Evolutionary conservation across 1,140 invertebrate species (phyloP), one percentile per base, ranked within the genome.

Genomic region (Propsilocerus akamusi): DNA sequence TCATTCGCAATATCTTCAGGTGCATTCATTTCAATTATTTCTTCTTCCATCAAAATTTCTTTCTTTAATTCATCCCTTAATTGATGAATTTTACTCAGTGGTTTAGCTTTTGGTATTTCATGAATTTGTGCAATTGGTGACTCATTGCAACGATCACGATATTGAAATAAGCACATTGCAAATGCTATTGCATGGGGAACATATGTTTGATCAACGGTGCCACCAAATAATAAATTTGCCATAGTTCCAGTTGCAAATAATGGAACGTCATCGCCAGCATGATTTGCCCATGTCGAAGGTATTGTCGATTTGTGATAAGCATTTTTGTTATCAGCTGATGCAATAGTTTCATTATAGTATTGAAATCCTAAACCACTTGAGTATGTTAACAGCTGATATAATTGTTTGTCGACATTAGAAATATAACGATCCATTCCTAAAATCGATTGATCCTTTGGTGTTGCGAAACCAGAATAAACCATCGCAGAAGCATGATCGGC

Each of bases 241-340:
- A 77, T 76, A 2, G 87, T 85, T 55, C 88, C 86, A 52, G 78
- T 72, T 12, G 88, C 84, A 58, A 86, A 90, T 12, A 90, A 78
- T 0, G 85, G 81, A 1, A 94, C 89, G 63, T 93, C 89, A 66
- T 93, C 88, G 6, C 85, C 89, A 0, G 86, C 87, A 58, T 93
- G 89, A 0, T 86, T 89, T 37, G 65, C 57, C 14, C 62, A 63
- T 17, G 59, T 58, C 8, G 59, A 48, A 0, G 58, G 53, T 11
- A 63, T 41, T 2, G 60, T 54, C 7, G 61, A 61, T 51, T 62
- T 50, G 28, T 64, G 59, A 0, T 58, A 57, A 14, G 61, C 10
- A 14, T 22, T 25, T 32, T 26, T 28, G 11, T n/a, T 23, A 12
- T 26, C 26, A 22, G 17, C 3, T 23, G 8, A 5, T 20, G 34